Percentiles rank a stretch among this genome's conserved stretches.
Conservation (phyloP, 2,888 invertebrate species). For the Dynastes hyllus region DNA sequence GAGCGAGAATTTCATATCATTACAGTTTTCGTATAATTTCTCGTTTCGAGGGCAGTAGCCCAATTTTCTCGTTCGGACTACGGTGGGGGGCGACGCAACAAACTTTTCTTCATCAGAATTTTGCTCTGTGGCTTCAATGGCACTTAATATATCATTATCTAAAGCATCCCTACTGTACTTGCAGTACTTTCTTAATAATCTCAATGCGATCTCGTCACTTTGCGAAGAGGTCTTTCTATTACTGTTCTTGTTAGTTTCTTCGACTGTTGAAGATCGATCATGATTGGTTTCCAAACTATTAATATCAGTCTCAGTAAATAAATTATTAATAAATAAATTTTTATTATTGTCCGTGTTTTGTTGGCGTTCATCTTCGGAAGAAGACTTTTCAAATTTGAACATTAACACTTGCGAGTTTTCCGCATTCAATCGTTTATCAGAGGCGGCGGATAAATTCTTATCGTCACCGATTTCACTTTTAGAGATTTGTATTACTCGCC, state of each 20-base stretch:
- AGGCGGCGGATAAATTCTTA: constrained; percentile 11
- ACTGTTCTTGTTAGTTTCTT: constrained; percentile 41
- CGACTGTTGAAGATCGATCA: constrained; percentile 33
- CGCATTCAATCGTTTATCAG: constrained; percentile 26
- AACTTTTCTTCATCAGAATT: constrained; percentile 46
- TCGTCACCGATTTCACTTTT: constrained; percentile 55
- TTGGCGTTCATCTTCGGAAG: constrained; percentile 50
- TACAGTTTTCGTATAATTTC: constrained; percentile 68
- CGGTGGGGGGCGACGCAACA: constrained; percentile 46
- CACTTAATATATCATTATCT: constrained; percentile 68
- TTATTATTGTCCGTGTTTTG: constrained; percentile 54
- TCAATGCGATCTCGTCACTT: constrained; percentile 69
- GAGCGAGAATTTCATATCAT: constrained; percentile 61
- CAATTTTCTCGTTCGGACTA: constrained; percentile 61
- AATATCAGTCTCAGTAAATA: constrained; percentile 65
- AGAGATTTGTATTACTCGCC: constrained; percentile 56
- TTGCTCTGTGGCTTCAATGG: constrained; percentile 63
- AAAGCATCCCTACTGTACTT: constrained; percentile 69
- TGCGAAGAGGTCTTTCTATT: constrained; percentile 64
- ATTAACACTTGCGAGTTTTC: constrained; percentile 56
- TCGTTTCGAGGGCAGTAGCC: constrained; percentile 67
- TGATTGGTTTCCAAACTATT: constrained; percentile 52
- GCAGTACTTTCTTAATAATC: constrained; percentile 70
- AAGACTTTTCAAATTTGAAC: constrained; percentile 55
- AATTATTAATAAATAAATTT: constrained; percentile 70